Evolutionary conservation across 2,888 invertebrate genomes (phyloP), one percentile per base, ranked within the genome.

Genomic region (Graphium colonna): DNA sequence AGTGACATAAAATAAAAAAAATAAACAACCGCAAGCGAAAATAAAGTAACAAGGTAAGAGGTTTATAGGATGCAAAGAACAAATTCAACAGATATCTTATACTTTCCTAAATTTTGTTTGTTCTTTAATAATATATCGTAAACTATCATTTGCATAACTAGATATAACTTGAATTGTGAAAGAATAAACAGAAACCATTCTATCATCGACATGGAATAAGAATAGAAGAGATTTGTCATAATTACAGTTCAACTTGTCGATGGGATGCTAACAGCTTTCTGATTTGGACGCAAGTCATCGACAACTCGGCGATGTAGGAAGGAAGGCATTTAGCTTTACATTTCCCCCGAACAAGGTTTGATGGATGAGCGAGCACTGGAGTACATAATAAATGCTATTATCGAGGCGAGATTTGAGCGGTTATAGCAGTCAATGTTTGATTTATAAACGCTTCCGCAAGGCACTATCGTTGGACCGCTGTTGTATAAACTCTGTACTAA

Each of bases 251-350:
- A 58, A 61, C 64, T 47, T 60, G 62, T 64, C 54, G 59, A 40
- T 51, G 53, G 59, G 61, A 65, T 69, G 66, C 63, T 68, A 71
- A 59, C 60, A 57, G 58, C 62, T 60, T 60, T 69, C 62, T 68
- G 63, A 62, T 64, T 55, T 33, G 59, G 12, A 7, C n/a, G 55
- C 59, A 45, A 60, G 59, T 61, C 56, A 56, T 43, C 36, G 48
- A 51, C 46, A 33, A 40, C 33, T n/a, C 36, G 10, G 21, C 16
- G 39, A 13, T 12, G 28, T 54, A 62, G 72, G 71, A 69, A 73
- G 75, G 74, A 75, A 74, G 62, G 61, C 67, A 65, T 73, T 73
- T 66, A 63, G 68, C 56, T 52, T 58, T 59, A 63, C 67, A 68
- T 71, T 75, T 74, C 75, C 75, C 57, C 60, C 59, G 53, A 40